Conservation (phyloP, 2,113 vertebrate genomes). For the Hypocryptadius cinnamomeus region DNA sequence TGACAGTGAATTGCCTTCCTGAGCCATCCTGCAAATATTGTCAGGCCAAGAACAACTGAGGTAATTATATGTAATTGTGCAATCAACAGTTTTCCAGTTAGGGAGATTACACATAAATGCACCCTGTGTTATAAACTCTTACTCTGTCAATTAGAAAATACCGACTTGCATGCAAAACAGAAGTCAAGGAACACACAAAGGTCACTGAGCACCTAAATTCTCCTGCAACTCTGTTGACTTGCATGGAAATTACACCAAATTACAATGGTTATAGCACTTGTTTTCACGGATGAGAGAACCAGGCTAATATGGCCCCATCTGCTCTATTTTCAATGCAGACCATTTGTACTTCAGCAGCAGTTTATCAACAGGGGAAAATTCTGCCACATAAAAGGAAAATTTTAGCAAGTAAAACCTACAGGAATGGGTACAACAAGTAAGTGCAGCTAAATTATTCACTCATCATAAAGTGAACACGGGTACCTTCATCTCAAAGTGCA, state of each 20-base stretch:
- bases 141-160: neutral
- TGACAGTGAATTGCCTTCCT: neutral
- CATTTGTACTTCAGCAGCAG: neutral
- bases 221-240: neutral
- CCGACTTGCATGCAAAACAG: neutral
- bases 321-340: neutral
- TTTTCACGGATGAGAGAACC: neutral
- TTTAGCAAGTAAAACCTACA: neutral
- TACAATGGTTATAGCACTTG: neutral
- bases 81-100: neutral
- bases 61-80: neutral
- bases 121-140: neutral
- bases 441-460: neutral
- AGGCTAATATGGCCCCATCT: neutral
- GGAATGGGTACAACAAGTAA: neutral
- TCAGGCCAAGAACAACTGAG: neutral
- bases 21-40: neutral
- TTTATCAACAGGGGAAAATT: neutral
- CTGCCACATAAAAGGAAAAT: neutral
- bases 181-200: neutral
- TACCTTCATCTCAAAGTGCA: neutral
- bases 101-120: neutral
- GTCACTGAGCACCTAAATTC: neutral
- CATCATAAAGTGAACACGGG: neutral
- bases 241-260: neutral